Conservation (phyloP, 2,888 invertebrate genomes). For the Ecdyonurus torrentis region DNA sequence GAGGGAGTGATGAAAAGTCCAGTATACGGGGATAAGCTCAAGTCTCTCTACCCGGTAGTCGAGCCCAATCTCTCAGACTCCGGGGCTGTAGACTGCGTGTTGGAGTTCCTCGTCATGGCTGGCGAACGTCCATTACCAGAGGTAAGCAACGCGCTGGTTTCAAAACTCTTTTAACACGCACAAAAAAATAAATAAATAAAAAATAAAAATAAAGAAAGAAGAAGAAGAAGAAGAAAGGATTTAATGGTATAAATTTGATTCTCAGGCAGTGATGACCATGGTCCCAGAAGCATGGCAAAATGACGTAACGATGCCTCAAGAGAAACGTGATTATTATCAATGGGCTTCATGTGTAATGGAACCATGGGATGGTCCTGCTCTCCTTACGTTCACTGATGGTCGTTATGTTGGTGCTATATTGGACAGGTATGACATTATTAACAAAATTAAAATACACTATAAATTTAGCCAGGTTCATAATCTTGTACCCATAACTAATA, state of each 20-base stretch:
- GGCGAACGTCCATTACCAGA: conserved; percentile 85
- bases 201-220: too few relatives aligned
- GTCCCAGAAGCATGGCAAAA: conserved; percentile 99
- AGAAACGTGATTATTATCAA: conserved; percentile 89
- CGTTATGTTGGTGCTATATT: conserved; percentile 73
- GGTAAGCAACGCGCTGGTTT: conserved; percentile 28
- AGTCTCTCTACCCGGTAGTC: conserved; percentile 88
- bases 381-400: conserved; percentile 95
- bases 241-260: conserved; percentile 3
- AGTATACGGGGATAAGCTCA: conserved; percentile 64
- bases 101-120: conserved; percentile 90
- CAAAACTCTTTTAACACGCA: too few relatives aligned
- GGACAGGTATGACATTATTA: conserved; percentile 36
- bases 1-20: conserved; percentile 93
- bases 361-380: conserved; percentile 97
- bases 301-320: conserved; percentile 76
- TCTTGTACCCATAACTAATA: too few relatives aligned
- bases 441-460: too few relatives aligned
- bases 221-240: not conserved
- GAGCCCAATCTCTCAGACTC: conserved; percentile 97
- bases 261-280: conserved; percentile 93
- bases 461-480: too few relatives aligned
- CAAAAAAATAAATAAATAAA: too few relatives aligned
- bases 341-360: conserved; percentile 99
- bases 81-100: conserved; percentile 91